Conservation (phyloP, 2,113 vertebrate genomes). For the Syrmaticus mikado region DNA sequence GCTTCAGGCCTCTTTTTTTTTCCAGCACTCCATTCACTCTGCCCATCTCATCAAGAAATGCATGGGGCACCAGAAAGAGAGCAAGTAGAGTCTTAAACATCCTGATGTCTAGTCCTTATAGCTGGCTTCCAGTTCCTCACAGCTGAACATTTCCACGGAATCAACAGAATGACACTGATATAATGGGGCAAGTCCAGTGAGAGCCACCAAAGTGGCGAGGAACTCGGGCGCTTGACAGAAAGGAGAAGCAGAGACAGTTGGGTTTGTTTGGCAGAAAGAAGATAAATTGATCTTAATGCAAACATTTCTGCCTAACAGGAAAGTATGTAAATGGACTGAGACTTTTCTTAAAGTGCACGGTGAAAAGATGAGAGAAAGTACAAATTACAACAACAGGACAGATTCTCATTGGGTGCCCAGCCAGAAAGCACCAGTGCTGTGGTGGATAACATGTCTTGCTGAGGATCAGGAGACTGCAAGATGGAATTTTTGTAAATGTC, state of each 20-base stretch:
- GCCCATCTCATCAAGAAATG: neutral
- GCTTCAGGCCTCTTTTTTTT: neutral
- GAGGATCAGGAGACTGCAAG: neutral
- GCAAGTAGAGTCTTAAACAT: neutral
- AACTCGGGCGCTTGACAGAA: rapidly evolving
- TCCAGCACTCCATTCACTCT: neutral
- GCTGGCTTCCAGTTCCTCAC: neutral
- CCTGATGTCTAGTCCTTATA: neutral
- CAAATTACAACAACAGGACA: neutral
- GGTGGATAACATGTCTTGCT: too few relatives aligned
- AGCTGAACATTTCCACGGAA: neutral
- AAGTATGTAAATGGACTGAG: neutral
- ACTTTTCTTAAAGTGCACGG: neutral
- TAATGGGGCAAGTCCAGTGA: neutral
- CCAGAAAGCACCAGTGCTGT: rapidly evolving
- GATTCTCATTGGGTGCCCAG: rapidly evolving
- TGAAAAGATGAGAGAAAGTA: neutral
- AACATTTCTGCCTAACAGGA: neutral
- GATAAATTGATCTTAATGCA: neutral
- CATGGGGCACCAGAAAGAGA: neutral
- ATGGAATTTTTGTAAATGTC: neutral
- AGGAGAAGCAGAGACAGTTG: neutral
- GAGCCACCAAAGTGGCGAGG: neutral
- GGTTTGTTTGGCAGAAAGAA: neutral
- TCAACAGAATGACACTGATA: neutral